Evolutionary conservation across 2,113 vertebrate species (phyloP).

Genomic region (Sus scrofa): DNA sequence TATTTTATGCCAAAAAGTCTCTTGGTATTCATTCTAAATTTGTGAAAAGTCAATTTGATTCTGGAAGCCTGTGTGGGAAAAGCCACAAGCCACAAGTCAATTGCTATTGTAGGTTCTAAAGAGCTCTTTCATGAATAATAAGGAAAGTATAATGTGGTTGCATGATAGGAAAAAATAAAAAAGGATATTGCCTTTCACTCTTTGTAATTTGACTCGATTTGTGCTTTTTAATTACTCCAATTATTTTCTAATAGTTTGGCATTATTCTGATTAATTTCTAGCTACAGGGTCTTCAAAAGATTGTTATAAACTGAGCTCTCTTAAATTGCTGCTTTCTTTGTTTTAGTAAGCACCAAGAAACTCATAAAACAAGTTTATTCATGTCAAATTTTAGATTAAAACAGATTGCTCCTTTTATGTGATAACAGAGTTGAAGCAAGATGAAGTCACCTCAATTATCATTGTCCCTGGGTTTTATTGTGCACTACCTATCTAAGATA

Average conservation of each 20-base stretch:
- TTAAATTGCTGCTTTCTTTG: conserved; percentile 57
- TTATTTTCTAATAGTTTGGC: conserved; percentile 44
- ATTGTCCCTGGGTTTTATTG: conserved; percentile 76
- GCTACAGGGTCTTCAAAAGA: not conserved
- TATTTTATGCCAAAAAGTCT: not conserved
- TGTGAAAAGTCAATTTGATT: conserved; percentile 70
- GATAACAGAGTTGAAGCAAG: conserved; percentile 69
- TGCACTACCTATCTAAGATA: conserved; percentile 57
- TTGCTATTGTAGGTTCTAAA: not conserved
- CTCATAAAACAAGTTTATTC: conserved; percentile 79
- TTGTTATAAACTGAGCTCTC: conserved; percentile 22
- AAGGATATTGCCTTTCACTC: not conserved
- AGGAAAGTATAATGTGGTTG: not conserved
- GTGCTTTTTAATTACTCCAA: conserved; percentile 70
- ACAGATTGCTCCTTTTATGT: conserved; percentile 77
- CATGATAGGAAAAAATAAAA: not conserved
- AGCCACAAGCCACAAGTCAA: not conserved
- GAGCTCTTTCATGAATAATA: not conserved
- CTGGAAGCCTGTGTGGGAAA: not conserved
- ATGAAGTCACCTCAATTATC: conserved; percentile 80
- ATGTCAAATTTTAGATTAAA: conserved; percentile 77
- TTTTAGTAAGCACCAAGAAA: conserved; percentile 68
- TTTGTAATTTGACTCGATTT: conserved; percentile 32
- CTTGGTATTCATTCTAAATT: conserved; percentile 71
- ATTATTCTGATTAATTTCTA: conserved; percentile 64